phyloP scores from a whole-genome alignment of 2,797 vertebrate species.

The Sebastes steindachneri region DNA sequence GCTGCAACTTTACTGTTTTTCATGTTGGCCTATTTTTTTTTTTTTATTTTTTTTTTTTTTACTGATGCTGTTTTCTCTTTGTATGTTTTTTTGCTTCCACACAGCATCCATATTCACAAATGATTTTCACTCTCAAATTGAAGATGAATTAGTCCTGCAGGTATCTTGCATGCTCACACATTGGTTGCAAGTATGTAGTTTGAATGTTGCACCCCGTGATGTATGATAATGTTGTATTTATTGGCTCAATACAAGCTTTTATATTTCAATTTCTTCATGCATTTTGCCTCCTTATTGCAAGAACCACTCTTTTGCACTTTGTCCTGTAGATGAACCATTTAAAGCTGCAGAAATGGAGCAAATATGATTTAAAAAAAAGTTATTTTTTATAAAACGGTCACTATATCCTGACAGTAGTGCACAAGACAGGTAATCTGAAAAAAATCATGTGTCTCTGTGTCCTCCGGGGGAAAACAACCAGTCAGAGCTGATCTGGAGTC shows the following conservation, averaged over 20 bases:
- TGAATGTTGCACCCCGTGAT: neutral
- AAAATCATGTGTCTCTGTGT: too few species aligned
- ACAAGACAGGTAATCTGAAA: too few species aligned
- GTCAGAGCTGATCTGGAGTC: too few species aligned
- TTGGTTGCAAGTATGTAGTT: neutral
- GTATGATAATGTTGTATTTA: neutral
- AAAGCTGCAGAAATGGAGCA: too few species aligned
- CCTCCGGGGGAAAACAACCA: too few species aligned
- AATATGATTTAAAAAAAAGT: too few species aligned
- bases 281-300: neutral
- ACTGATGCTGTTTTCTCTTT: neutral
- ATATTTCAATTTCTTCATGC: neutral
- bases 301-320: neutral
- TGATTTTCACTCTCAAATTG: neutral
- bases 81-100: neutral
- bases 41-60: neutral
- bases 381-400: too few species aligned
- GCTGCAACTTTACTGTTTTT: neutral
- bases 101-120: neutral
- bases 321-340: neutral
- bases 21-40: neutral
- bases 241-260: neutral
- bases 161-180: too few species aligned
- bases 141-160: neutral
- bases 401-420: too few species aligned